Evolutionary conservation across 2,113 vertebrate genomes (phyloP).

Genomic region (Alexandromys fortis): DNA sequence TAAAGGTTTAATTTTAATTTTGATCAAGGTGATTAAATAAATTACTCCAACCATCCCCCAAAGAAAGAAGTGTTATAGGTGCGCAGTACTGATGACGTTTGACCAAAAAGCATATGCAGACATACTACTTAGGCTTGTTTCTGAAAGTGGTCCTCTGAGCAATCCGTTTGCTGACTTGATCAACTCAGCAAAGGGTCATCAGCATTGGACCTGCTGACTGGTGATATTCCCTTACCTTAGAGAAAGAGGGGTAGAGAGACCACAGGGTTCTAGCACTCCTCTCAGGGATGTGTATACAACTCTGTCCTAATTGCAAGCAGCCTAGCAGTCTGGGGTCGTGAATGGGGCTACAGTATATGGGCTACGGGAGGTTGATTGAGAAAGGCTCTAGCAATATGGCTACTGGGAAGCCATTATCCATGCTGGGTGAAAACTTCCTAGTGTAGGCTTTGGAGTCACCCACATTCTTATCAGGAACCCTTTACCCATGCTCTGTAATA

Average conservation of each 20-base stretch:
- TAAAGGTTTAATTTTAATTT: background rate
- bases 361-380: background rate
- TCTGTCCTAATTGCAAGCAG: background rate
- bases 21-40: background rate
- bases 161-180: background rate
- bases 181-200: background rate
- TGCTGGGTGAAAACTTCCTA: background rate
- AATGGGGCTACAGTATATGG: background rate
- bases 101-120: background rate
- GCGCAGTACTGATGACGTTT: background rate
- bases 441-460: background rate
- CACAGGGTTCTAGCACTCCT: background rate
- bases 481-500: background rate
- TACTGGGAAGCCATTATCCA: background rate
- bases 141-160: background rate
- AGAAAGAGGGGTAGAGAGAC: background rate
- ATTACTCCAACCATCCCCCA: background rate
- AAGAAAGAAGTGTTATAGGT: background rate
- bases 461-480: background rate
- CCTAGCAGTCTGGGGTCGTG: no score
- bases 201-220: background rate
- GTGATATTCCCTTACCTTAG: no score
- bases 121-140: background rate
- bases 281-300: background rate
- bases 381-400: background rate